Evolutionary conservation across 92 coral and sea anemone genomes (phyloP).

Genomic region (Galaxea fascicularis): DNA sequence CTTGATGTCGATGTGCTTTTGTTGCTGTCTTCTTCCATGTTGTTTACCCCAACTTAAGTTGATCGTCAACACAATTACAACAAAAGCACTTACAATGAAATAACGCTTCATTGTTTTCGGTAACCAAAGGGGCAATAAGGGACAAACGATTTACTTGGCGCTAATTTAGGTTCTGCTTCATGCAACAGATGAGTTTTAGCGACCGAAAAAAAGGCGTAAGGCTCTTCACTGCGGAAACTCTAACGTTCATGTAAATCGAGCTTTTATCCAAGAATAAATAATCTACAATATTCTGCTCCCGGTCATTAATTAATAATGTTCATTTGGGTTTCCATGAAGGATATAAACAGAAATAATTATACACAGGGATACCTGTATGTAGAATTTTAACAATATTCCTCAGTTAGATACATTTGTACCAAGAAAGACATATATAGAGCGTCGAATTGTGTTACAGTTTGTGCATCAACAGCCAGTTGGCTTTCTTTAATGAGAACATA

Average conservation of each 20-base stretch:
- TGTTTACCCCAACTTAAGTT: slow-evolving; percentile 26
- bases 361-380: neutral
- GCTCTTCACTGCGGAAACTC: neutral
- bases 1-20: neutral
- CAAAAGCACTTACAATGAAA: slow-evolving; percentile 7
- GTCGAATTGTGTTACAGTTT: neutral
- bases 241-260: neutral
- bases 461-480: neutral
- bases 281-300: neutral
- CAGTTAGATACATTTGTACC: too few relatives aligned
- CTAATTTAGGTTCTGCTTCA: too few relatives aligned
- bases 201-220: neutral
- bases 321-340: too few relatives aligned
- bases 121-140: neutral
- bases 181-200: neutral
- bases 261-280: slow-evolving; percentile 25
- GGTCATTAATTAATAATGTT: slow-evolving; percentile 22
- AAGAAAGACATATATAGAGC: neutral
- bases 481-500: neutral
- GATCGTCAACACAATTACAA: slow-evolving; percentile 3
- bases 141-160: too few relatives aligned
- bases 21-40: slow-evolving; percentile 15
- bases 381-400: neutral
- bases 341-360: neutral
- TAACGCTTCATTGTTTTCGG: slow-evolving; percentile 23